Percentiles rank a stretch among this genome's conserved stretches.
These are phyloP conservation scores for Catostomus latipinnis DNA, from an alignment of 2,797 vertebrate species.

Conservation along the genomic window DNA sequence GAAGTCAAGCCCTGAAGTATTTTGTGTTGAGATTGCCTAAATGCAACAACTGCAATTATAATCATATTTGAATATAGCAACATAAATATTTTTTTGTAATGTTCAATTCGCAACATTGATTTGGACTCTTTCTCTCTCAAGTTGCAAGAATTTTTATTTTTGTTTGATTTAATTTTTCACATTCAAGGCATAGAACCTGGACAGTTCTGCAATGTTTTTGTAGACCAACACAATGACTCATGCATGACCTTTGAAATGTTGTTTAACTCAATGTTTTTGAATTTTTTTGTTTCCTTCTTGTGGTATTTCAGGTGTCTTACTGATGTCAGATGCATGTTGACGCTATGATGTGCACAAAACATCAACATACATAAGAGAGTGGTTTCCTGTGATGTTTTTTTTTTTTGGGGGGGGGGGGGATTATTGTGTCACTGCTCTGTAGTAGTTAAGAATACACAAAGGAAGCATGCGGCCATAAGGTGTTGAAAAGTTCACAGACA, in stretches of 20 bases:
- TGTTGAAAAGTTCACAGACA: background rate
- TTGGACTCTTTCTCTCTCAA: too few relatives aligned
- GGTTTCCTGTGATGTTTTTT: constrained; percentile 1
- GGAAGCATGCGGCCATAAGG: background rate
- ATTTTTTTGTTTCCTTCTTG: constrained; percentile 10
- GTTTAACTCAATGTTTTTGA: constrained; percentile 2
- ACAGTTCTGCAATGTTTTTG: background rate
- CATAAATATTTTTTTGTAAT: too few relatives aligned
- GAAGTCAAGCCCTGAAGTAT: too few relatives aligned
- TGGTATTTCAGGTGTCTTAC: background rate
- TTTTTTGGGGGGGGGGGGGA: background rate
- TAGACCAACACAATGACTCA: background rate
- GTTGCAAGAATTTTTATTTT: too few relatives aligned
- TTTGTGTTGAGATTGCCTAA: too few relatives aligned
- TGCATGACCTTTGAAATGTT: background rate
- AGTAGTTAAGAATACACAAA: background rate
- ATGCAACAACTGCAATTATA: too few relatives aligned
- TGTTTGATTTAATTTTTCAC: background rate
- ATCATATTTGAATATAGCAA: too few relatives aligned
- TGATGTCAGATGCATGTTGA: background rate
- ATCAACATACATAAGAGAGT: background rate
- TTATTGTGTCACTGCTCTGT: background rate
- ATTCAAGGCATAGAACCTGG: background rate
- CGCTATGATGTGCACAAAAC: background rate
- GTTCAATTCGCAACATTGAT: too few relatives aligned